Conservation (phyloP, 2,113 vertebrate genomes). For the Mirza zaza region DNA sequence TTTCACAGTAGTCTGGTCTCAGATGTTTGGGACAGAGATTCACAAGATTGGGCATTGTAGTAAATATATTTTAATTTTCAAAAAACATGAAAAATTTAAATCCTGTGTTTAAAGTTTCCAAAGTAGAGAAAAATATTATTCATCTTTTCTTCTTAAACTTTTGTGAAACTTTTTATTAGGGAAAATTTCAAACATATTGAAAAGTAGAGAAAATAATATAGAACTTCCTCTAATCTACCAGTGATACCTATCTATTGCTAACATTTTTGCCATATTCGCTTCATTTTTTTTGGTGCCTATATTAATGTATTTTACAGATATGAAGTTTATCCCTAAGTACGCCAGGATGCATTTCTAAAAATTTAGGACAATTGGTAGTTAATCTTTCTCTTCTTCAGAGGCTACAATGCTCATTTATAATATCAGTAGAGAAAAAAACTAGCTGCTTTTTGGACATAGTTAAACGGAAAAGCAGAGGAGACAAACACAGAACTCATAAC, state of each 20-base stretch:
- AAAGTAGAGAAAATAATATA: background rate
- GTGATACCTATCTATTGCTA: background rate
- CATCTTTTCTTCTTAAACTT: background rate
- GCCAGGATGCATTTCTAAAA: constrained; percentile 12
- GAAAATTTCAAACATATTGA: background rate
- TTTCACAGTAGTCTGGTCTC: background rate
- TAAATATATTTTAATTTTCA: background rate
- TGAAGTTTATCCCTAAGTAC: background rate
- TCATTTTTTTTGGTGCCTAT: background rate
- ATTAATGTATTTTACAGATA: background rate
- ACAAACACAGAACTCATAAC: constrained; percentile 41
- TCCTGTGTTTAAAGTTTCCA: background rate
- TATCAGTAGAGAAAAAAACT: background rate
- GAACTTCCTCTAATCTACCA: background rate
- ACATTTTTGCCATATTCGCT: background rate
- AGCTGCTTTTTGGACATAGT: background rate
- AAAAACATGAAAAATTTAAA: background rate
- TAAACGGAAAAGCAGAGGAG: background rate
- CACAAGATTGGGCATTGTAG: background rate
- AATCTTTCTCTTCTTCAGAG: background rate
- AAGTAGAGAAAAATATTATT: background rate
- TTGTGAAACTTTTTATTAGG: background rate
- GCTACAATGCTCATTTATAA: background rate
- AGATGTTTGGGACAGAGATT: background rate
- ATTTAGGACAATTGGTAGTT: background rate